These are phyloP conservation scores for Troides aeacus DNA, from an alignment of 2,888 invertebrate genomes.

Conservation along the genomic window DNA sequence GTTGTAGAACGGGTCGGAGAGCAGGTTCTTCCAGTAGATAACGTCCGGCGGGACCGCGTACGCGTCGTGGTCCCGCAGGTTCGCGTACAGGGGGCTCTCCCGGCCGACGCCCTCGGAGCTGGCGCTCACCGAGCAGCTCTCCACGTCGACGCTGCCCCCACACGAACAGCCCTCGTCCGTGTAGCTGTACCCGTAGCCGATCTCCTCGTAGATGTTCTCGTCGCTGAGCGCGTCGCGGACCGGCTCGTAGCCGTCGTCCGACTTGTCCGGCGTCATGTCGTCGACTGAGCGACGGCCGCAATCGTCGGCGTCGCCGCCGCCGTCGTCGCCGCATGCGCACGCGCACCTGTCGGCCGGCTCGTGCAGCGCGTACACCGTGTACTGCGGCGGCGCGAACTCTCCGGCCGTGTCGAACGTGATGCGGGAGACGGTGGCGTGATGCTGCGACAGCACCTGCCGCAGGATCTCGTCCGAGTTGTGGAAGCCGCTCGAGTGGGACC, in stretches of 20 bases:
- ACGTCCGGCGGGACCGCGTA: conserved; percentile 75
- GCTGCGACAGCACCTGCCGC: conserved; percentile 53
- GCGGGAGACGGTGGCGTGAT: conserved; percentile 64
- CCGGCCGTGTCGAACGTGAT: conserved; percentile 66
- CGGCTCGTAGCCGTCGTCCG: conserved; percentile 74
- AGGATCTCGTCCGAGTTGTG: conserved; percentile 70
- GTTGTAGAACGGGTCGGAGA: conserved; percentile 72
- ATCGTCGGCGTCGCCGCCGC: too few species aligned
- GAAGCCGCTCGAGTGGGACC: conserved; percentile 72
- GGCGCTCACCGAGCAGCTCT: conserved; percentile 71
- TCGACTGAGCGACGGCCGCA: conserved; percentile 54
- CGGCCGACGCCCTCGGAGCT: conserved; percentile 67
- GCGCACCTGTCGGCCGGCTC: conserved; percentile 76
- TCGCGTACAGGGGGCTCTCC: conserved; percentile 73
- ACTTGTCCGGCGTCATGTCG: conserved; percentile 69
- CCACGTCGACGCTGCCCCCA: conserved; percentile 72
- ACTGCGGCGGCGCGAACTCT: conserved; percentile 60
- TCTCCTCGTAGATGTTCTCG: conserved; percentile 76
- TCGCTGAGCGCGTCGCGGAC: conserved; percentile 69
- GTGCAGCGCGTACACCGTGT: conserved; percentile 64
- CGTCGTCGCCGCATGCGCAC: background rate
- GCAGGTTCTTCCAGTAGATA: conserved; percentile 75
- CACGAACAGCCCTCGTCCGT: conserved; percentile 74
- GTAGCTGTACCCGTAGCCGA: conserved; percentile 65
- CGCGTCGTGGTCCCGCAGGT: conserved; percentile 71